Base-by-base conservation (phyloP, 1,140 invertebrate species). In the Lepidurus packardi region DNA sequence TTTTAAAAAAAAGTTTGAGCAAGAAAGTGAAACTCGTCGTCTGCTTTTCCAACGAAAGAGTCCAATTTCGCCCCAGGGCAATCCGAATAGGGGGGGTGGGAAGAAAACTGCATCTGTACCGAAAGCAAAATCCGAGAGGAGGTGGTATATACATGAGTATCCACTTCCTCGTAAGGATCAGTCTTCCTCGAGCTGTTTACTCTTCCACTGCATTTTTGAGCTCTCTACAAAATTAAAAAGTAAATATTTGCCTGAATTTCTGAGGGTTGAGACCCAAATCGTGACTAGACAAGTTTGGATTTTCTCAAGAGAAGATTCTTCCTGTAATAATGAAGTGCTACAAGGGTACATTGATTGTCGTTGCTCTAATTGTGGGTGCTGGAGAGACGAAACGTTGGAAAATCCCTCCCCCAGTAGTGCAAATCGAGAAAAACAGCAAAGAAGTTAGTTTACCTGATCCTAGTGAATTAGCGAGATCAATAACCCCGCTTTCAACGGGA, bases 91-190 rank as follows among this genome's bases (percentile, higher is more conserved):
- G 53, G 53, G 45, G 13, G 53, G 16, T 13, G 53, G 53, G 53
- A 65, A 65, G 9, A 65, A 65, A 65, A 13, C 21, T 65, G 53
- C 21, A 16, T 74, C n/a, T 25, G 47, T 21, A 76, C 34, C 34
- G 25, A n/a, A 47, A 41, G 43, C 75, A 76, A 44, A 25, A 76
- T 24, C 75, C 13, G 43, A 21, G 43, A 76, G 43, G 45, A 44
- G 75, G 45, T 81, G 74, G 45, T 11, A 43, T 24, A 44, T 24
- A 24, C 41, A 21, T 24, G 76, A 43, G 76, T 53, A 24, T 53
- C 34, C 34, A 10, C 7, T 7, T 13, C 43, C 42, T 47, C 7
- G 43, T n/a, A 75, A 76, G 42, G 65, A 16, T 34, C 76, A 53
- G 45, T 77, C 43, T 47, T 25, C 34, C 43, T 41, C 21, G 53